Conservation (phyloP, 2,797 vertebrate species). For the Florisuga fusca region DNA sequence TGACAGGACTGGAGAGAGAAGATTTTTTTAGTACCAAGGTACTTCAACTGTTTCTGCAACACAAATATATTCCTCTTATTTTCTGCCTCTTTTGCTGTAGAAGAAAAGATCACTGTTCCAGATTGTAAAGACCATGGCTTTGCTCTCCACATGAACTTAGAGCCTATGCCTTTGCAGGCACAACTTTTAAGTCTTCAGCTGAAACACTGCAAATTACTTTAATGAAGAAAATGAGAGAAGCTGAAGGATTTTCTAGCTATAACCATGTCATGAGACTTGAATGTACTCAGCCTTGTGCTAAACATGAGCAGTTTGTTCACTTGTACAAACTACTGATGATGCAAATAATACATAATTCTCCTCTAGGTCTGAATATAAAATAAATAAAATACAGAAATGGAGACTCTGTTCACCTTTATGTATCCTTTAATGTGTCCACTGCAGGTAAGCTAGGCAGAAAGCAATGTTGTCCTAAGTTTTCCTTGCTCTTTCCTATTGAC, state of each 20-base stretch:
- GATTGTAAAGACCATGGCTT: background rate
- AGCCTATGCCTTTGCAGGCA: background rate
- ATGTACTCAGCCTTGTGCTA: background rate
- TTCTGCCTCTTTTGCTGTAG: background rate
- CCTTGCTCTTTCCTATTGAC: background rate
- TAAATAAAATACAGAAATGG: background rate
- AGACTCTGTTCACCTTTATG: background rate
- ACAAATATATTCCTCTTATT: background rate
- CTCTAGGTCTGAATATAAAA: background rate
- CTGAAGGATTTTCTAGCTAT: conserved; percentile 3
- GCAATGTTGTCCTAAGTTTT: background rate
- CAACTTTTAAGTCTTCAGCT: background rate
- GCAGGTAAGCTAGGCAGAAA: background rate
- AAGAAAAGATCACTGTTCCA: background rate
- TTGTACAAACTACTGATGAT: background rate
- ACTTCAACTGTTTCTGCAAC: background rate
- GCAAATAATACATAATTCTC: background rate
- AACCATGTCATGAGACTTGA: conserved; percentile 2
- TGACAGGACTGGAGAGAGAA: background rate
- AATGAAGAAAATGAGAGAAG: background rate
- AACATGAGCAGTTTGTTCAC: background rate
- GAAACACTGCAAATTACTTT: background rate
- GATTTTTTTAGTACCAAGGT: background rate
- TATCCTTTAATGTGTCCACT: background rate
- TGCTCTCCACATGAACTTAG: background rate